Evolutionary conservation across 2,797 vertebrate genomes (phyloP).

Genomic region (Sebastes steindachneri): DNA sequence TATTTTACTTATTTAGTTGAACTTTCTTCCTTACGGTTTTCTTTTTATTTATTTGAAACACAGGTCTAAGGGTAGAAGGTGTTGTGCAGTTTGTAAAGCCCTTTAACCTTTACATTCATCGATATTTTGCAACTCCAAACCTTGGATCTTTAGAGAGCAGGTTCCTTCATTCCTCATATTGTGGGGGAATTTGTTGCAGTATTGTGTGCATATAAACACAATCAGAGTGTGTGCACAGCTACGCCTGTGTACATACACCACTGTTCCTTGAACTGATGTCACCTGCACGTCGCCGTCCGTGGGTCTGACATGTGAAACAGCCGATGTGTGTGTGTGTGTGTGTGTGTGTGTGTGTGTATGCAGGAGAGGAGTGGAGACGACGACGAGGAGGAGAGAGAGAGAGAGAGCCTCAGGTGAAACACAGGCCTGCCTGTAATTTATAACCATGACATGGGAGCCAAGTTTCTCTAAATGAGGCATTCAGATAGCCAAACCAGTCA

Average conservation of each 20-base stretch:
- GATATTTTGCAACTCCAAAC: no score
- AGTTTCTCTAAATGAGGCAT: slow-evolving; percentile 99
- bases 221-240: background rate
- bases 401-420: slow-evolving; percentile 93
- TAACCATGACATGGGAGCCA: slow-evolving; percentile 99
- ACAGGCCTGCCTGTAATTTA: slow-evolving; percentile 95
- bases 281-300: background rate
- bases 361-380: slow-evolving; percentile 1
- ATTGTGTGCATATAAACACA: background rate
- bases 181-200: background rate
- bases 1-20: background rate
- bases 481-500: slow-evolving; percentile 99
- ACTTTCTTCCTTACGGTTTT: background rate
- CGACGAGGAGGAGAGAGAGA: slow-evolving; percentile 23
- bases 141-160: no score
- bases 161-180: background rate
- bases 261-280: slow-evolving; percentile 1
- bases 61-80: background rate
- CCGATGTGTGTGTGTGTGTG: slow-evolving; percentile 12
- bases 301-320: slow-evolving; percentile 40
- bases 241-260: background rate
- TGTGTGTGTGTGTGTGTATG: slow-evolving; percentile 12
- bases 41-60: background rate
- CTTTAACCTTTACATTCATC: no score
- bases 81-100: no score